Conservation (phyloP, 1,140 invertebrate species). For the Platorchestia sp. region DNA sequence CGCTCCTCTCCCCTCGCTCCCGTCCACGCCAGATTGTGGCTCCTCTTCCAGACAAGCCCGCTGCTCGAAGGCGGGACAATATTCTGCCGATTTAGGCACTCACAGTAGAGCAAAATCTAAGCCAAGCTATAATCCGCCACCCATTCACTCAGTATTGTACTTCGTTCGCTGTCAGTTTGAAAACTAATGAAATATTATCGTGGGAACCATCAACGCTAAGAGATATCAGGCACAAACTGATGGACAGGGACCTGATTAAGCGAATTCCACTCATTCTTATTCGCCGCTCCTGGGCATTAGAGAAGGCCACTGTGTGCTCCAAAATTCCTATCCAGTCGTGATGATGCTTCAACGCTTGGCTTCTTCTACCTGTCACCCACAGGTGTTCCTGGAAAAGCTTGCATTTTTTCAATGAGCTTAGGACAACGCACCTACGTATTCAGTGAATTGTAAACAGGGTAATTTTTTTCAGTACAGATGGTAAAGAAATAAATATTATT, state of each 20-base stretch:
- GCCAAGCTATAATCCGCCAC: neutral
- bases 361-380: neutral
- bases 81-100: neutral
- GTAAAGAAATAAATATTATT: neutral
- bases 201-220: neutral
- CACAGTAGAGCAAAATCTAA: neutral
- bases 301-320: neutral
- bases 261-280: neutral
- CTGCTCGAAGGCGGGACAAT: neutral
- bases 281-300: neutral
- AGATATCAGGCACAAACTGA: neutral
- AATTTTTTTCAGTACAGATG: neutral
- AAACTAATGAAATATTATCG: neutral
- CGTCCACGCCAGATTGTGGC: conserved; percentile 2
- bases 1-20: neutral
- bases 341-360: neutral
- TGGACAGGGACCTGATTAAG: neutral
- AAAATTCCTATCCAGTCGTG: neutral
- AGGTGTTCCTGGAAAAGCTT: neutral
- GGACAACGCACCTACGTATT: neutral
- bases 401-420: neutral
- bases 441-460: neutral
- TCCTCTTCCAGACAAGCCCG: conserved; percentile 47
- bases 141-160: neutral
- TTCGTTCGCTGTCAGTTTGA: neutral